Percentiles rank a stretch among this genome's conserved stretches.
Conservation (phyloP, 1,140 invertebrate species). For the Drepana arcuata region DNA sequence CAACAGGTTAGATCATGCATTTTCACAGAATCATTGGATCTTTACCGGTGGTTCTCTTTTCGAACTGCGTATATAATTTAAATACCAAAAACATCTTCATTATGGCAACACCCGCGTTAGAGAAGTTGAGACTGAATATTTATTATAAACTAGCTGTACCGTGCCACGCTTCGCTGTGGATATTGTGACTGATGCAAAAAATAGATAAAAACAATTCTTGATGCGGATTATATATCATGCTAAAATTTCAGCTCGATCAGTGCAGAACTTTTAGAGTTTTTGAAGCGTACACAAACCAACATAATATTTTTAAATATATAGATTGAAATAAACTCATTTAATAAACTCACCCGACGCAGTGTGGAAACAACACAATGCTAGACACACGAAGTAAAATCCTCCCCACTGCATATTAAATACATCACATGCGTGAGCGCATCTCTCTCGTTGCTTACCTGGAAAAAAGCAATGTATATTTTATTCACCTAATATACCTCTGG, state of each 20-base stretch:
- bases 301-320: background rate
- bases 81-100: too few relatives aligned
- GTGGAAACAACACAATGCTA: slow-evolving; percentile 60
- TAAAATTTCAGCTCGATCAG: too few relatives aligned
- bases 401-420: slow-evolving; percentile 64
- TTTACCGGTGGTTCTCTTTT: too few relatives aligned
- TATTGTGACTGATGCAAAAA: background rate
- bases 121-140: too few relatives aligned
- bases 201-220: background rate
- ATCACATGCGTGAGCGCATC: slow-evolving; percentile 52
- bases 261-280: too few relatives aligned
- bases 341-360: slow-evolving; percentile 47
- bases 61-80: too few relatives aligned
- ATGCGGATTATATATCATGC: background rate
- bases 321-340: background rate
- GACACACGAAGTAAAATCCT: slow-evolving; percentile 55
- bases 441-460: slow-evolving; percentile 46
- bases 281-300: too few relatives aligned
- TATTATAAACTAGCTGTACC: too few relatives aligned
- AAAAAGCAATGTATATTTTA: slow-evolving; percentile 8
- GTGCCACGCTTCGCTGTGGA: background rate
- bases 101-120: too few relatives aligned
- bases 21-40: too few relatives aligned
- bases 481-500: background rate
- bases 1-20: too few relatives aligned